Base-by-base conservation (phyloP, 2,113 vertebrate species). In the Petrocephalus zakoni region DNA sequence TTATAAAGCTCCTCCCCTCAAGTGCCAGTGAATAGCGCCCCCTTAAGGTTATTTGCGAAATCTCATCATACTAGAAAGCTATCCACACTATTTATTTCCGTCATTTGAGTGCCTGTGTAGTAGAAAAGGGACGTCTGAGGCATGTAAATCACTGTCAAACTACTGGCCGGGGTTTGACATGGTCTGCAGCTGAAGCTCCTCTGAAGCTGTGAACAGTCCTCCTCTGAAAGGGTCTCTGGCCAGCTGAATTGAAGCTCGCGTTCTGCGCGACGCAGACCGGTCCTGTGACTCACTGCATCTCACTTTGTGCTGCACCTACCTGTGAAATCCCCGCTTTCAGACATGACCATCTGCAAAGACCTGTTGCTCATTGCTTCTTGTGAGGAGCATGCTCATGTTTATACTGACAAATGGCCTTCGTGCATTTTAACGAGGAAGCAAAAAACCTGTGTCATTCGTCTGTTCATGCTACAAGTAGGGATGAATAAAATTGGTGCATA, bases 271-370 rank as follows among this genome's bases (percentile, higher is more conserved):
- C 94, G 94, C 93, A 92, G 96, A 97, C 96, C 94, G 91, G 6
- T 49, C 37, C n/a, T 97, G 94, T 96, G 89, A 91, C 94, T 93
- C 97, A 97, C 96, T 34, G 34, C 55, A 29, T 96, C 96, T 96
- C 96, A 92, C 88, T 90, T 89, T 37, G 87, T 92, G 92, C 91
- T 93, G 92, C 93, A 94, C 91, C 92, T 91, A 94, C 90, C 90
- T 53, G 90, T 88, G 91, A 91, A 92, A 93, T 94, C 93, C 94
- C 93, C 90, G 4, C 92, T 92, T 93, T 93, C 90, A 94, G 90
- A 94, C 93, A 88, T 89, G 91, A 82, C 91, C 90, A 91, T 91
- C 91, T 42, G 92, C 93, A 93, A 94, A 83, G 46, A 47, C 21
- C 46, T 47, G 81, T 94, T 93, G 94, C 94, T 93, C 92, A 91